These are phyloP conservation scores for Sphyrna mokarran DNA, from an alignment of 2,113 vertebrate genomes.

Conservation along the genomic window DNA sequence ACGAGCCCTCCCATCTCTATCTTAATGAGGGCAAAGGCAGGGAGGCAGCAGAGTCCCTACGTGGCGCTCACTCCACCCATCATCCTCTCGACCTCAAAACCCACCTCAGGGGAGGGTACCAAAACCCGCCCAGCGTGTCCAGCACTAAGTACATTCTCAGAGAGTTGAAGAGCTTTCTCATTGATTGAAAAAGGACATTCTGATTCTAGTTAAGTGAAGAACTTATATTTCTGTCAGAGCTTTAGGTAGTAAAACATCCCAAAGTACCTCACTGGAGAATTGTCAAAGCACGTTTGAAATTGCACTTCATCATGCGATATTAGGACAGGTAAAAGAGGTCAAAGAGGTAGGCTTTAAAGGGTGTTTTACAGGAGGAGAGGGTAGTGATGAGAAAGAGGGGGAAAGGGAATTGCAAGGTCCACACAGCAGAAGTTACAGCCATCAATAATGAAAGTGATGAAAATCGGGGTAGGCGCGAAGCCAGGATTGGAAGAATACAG, in stretches of 20 bases:
- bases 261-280: not conserved
- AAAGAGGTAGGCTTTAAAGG: not conserved
- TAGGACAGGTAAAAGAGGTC: not conserved
- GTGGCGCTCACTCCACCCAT: no score
- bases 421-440: not conserved
- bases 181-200: not conserved
- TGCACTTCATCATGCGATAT: not conserved
- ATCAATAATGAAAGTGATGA: not conserved
- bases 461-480: not conserved
- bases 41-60: no score
- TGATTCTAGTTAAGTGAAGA: not conserved
- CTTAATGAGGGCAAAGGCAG: no score
- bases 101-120: no score
- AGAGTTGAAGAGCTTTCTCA: not conserved
- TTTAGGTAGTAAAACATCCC: not conserved
- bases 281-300: not conserved
- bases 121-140: no score
- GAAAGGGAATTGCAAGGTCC: not conserved
- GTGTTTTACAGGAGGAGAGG: not conserved
- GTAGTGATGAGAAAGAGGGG: not conserved
- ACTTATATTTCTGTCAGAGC: not conserved
- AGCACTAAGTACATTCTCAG: not conserved
- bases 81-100: no score
- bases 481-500: not conserved
- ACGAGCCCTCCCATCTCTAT: no score